phyloP scores from a whole-genome alignment of 2,797 vertebrate genomes.

The Rhodeus uyekii region DNA sequence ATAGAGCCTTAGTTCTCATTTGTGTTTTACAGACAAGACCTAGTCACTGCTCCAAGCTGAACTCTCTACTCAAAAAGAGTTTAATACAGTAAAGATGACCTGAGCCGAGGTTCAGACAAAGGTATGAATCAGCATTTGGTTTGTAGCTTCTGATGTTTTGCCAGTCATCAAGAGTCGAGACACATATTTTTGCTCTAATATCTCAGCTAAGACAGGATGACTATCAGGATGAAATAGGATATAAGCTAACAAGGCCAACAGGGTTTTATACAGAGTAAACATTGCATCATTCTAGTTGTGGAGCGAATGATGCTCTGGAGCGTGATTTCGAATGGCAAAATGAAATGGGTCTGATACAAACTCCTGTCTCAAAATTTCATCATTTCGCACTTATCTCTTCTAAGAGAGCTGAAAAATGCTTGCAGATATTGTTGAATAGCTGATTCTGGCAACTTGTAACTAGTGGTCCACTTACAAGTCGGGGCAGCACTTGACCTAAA shows the following conservation, averaged over 20 bases:
- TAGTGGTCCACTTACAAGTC: neutral
- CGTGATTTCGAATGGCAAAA: neutral
- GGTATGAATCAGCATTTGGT: neutral
- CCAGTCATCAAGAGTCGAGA: neutral
- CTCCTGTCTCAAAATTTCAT: conserved; percentile 19
- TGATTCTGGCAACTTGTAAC: neutral
- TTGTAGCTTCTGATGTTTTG: neutral
- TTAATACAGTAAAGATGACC: conserved; percentile 8
- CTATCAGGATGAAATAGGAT: too few relatives aligned
- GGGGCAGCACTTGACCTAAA: neutral
- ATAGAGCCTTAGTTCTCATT: neutral
- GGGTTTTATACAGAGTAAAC: neutral
- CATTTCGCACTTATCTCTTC: neutral
- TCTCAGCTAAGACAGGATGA: conserved; percentile 9
- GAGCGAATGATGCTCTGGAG: neutral
- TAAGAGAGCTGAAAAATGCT: neutral
- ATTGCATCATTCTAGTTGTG: neutral
- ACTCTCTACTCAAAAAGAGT: neutral
- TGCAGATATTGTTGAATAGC: neutral
- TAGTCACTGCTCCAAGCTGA: neutral
- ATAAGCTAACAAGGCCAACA: conserved; percentile 17
- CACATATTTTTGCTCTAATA: neutral
- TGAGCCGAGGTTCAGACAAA: neutral
- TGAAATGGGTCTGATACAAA: conserved; percentile 16
- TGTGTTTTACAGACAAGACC: neutral